phyloP scores from a whole-genome alignment of 2,888 invertebrate species.

The Sphaerophoria taeniata region DNA sequence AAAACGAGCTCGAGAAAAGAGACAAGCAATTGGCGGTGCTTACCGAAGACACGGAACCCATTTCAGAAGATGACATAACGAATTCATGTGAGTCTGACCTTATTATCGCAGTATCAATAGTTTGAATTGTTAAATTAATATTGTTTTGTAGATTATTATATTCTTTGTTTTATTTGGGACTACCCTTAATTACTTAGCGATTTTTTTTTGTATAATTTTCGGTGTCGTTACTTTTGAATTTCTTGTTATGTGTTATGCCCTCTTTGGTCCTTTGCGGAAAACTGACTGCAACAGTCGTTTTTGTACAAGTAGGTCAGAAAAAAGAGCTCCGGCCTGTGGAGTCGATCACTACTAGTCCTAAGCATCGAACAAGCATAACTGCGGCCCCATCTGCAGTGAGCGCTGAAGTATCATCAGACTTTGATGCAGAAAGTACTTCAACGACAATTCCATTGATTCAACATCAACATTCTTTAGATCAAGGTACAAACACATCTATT shows the following conservation, averaged over 20 bases:
- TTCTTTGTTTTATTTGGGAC: not conserved
- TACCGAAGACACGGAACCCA: slow-evolving; percentile 90
- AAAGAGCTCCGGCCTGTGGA: slow-evolving; percentile 82
- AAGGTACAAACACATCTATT: slow-evolving; percentile 80
- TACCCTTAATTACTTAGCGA: slow-evolving; percentile 29
- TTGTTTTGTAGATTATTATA: slow-evolving; percentile 11
- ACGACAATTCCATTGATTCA: slow-evolving; percentile 78
- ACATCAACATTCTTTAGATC: slow-evolving; percentile 82
- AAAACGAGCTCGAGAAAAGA: slow-evolving; percentile 96
- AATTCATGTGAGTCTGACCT: slow-evolving; percentile 81
- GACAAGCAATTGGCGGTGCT: slow-evolving; percentile 94
- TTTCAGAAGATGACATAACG: slow-evolving; percentile 83
- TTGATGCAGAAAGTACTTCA: slow-evolving; percentile 78
- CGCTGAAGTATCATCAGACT: slow-evolving; percentile 77
- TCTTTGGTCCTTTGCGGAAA: slow-evolving; percentile 54
- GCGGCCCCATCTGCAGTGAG: slow-evolving; percentile 78
- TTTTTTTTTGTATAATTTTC: slow-evolving; percentile 76
- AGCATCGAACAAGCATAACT: slow-evolving; percentile 82
- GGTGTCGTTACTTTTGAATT: slow-evolving; percentile 76
- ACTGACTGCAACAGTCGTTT: slow-evolving; percentile 80
- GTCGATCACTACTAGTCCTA: slow-evolving; percentile 83
- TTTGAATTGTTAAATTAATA: slow-evolving; percentile 44
- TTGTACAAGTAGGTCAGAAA: slow-evolving; percentile 83
- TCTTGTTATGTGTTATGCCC: slow-evolving; percentile 77
- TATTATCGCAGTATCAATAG: not conserved